phyloP scores from a whole-genome alignment of 1,140 invertebrate genomes.

The Caenorhabditis elegans region DNA sequence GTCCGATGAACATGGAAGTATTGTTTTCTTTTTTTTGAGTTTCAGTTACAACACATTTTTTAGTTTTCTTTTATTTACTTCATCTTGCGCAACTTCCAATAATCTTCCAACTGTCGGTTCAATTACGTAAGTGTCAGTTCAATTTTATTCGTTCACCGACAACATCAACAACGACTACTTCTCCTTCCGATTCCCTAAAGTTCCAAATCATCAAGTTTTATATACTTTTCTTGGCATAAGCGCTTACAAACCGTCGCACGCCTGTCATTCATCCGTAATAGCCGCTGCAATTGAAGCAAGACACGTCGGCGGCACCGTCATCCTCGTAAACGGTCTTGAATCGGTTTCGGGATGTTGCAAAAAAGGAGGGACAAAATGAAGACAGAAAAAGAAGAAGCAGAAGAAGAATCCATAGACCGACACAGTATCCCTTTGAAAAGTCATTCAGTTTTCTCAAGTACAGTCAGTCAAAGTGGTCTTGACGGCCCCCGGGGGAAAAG shows the following conservation, averaged over 20 bases:
- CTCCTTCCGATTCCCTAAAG: background rate
- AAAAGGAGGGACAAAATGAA: background rate
- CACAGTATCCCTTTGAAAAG: conserved; percentile 34
- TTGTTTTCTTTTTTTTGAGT: too few relatives aligned
- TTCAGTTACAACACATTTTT: too few relatives aligned
- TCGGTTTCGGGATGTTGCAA: conserved; percentile 25
- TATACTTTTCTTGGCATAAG: background rate
- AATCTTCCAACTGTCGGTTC: too few relatives aligned
- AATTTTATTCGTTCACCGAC: too few relatives aligned
- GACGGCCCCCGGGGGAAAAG: background rate
- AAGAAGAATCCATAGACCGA: background rate
- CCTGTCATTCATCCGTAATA: conserved; percentile 25
- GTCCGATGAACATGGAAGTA: too few relatives aligned
- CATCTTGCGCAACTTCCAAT: too few relatives aligned
- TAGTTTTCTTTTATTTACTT: too few relatives aligned
- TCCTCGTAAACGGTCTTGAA: conserved; percentile 28
- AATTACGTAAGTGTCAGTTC: too few relatives aligned
- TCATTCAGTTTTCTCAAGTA: conserved; percentile 33
- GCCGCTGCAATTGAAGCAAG: conserved; percentile 23
- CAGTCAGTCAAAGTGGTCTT: conserved; percentile 34
- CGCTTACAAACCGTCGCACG: background rate
- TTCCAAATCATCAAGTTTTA: conserved; percentile 16
- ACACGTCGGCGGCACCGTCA: background rate
- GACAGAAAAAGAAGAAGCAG: background rate
- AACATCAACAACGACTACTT: too few relatives aligned